Evolutionary conservation across 2,888 invertebrate genomes (phyloP).

Genomic region (Chalcis sispes): DNA sequence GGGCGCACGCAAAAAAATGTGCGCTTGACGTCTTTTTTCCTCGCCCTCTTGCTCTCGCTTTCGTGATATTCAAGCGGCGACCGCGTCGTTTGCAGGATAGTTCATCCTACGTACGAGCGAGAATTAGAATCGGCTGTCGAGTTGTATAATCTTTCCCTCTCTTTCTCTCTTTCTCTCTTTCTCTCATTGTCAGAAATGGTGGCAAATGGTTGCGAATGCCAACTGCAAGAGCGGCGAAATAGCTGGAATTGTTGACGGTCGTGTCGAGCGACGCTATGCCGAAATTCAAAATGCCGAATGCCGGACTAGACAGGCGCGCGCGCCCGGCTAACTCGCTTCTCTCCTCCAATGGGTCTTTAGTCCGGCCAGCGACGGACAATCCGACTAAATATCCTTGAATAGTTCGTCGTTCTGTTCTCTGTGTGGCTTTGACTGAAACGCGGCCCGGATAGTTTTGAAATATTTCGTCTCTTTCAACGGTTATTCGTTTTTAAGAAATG

Average conservation of each 20-base stretch:
- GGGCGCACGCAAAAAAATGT: constrained; percentile 33
- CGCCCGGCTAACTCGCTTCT: no score
- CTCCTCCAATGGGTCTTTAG: constrained; percentile 28
- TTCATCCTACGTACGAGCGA: constrained; percentile 5
- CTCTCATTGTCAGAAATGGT: neutral
- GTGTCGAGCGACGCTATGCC: neutral
- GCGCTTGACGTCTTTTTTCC: neutral
- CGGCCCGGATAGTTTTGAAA: neutral
- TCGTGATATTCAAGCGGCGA: constrained; percentile 24
- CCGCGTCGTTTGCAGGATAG: constrained; percentile 37
- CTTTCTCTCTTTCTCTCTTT: neutral
- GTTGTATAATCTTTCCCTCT: neutral
- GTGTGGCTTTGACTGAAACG: constrained; percentile 11
- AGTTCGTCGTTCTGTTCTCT: constrained; percentile 30
- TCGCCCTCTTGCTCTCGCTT: neutral
- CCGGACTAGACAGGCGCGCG: neutral
- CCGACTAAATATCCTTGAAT: constrained; percentile 43
- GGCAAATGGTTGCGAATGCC: constrained; percentile 56
- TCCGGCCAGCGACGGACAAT: constrained; percentile 7
- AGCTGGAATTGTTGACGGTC: constrained; percentile 58
- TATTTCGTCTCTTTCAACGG: constrained; percentile 3
- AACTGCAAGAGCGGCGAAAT: constrained; percentile 58
- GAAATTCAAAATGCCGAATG: constrained; percentile 47
- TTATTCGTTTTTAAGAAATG: neutral
- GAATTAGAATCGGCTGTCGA: constrained; percentile 22